These are phyloP conservation scores for Phymanthus crucifer DNA, from an alignment of 92 coral and sea anemone species.

Conservation along the genomic window DNA sequence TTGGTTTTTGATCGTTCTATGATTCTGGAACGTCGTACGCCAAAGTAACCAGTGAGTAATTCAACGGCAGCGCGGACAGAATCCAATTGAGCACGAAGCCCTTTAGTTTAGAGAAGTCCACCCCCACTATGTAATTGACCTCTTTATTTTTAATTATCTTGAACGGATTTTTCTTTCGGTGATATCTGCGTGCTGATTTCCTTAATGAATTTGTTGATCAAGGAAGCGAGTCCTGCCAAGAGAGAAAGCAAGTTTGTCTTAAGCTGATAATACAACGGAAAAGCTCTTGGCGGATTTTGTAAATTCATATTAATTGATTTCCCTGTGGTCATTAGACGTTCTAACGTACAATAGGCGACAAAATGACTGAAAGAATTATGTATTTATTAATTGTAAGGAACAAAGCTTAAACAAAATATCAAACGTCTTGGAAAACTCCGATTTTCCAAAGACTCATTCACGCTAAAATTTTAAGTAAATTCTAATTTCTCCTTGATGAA, in stretches of 20 bases:
- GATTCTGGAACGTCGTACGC: too few relatives aligned
- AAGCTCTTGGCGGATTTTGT: slow-evolving; percentile 7
- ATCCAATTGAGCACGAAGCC: not conserved
- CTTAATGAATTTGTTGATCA: slow-evolving; percentile 36
- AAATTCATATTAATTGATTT: slow-evolving; percentile 13
- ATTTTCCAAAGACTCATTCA: not conserved
- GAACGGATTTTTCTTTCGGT: slow-evolving; percentile 4
- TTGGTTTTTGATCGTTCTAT: too few relatives aligned
- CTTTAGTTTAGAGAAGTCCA: not conserved
- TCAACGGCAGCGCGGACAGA: not conserved
- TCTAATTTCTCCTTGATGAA: not conserved
- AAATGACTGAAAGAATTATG: not conserved
- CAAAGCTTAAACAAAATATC: not conserved
- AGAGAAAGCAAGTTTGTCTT: slow-evolving; percentile 22
- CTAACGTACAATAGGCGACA: slow-evolving; percentile 10
- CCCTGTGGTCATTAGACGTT: slow-evolving; percentile 24
- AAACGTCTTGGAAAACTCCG: not conserved
- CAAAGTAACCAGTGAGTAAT: not conserved
- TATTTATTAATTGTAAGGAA: not conserved
- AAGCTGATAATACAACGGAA: slow-evolving; percentile 36
- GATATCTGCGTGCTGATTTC: slow-evolving; percentile 14
- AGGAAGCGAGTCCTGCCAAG: slow-evolving; percentile 9
- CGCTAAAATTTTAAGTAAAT: not conserved
- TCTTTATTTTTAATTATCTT: slow-evolving; percentile 24
- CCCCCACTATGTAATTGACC: slow-evolving; percentile 18